phyloP scores from a whole-genome alignment of 1,140 invertebrate genomes.

The Steinernema feltiae region DNA sequence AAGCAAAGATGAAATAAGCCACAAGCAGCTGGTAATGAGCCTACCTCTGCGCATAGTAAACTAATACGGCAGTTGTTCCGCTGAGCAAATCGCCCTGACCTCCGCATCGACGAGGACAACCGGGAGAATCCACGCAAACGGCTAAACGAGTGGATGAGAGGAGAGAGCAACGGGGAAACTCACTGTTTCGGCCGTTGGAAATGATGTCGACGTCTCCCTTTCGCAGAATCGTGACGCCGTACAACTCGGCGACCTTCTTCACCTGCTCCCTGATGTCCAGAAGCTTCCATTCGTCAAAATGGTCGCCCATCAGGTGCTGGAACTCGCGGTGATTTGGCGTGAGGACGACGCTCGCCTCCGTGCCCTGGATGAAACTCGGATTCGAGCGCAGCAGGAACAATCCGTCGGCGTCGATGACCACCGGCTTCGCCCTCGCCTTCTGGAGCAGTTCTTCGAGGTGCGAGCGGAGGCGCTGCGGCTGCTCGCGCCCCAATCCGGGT shows the following conservation, averaged over 20 bases:
- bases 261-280: slow-evolving; percentile 45
- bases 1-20: slow-evolving; percentile 9
- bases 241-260: slow-evolving; percentile 59
- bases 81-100: slow-evolving; percentile 90
- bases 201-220: slow-evolving; percentile 77
- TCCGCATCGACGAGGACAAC: slow-evolving; percentile 81
- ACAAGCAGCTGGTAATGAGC: neutral
- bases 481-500: slow-evolving; percentile 75
- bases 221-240: slow-evolving; percentile 71
- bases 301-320: slow-evolving; percentile 65
- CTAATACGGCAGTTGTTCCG: slow-evolving; percentile 75
- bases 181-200: slow-evolving; percentile 64
- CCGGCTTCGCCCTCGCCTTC: slow-evolving; percentile 67
- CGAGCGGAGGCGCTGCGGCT: slow-evolving; percentile 45
- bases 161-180: slow-evolving; percentile 13
- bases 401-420: slow-evolving; percentile 89
- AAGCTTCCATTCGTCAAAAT: slow-evolving; percentile 33
- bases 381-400: slow-evolving; percentile 74
- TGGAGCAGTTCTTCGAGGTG: slow-evolving; percentile 50
- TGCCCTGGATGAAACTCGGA: slow-evolving; percentile 71
- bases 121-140: slow-evolving; percentile 60
- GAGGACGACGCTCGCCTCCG: slow-evolving; percentile 70
- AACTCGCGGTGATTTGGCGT: slow-evolving; percentile 94
- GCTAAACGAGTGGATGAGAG: too few relatives aligned
- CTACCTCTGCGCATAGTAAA: slow-evolving; percentile 67